Conservation (phyloP, 2,797 vertebrate genomes). For the Enoplosus armatus region DNA sequence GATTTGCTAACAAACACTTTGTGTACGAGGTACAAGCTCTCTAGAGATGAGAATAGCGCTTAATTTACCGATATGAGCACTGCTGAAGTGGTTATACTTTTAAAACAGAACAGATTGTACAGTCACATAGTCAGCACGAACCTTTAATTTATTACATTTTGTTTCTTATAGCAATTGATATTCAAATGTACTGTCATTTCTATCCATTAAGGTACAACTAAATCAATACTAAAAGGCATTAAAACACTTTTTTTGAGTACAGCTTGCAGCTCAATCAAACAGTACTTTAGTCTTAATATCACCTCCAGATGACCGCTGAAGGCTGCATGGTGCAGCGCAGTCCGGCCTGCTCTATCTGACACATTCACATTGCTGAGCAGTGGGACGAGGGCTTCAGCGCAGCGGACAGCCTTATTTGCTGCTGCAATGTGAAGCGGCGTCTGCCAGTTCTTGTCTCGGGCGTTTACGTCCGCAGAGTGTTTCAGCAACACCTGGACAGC, state of each 20-base stretch:
- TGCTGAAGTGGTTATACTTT: neutral
- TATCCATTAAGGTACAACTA: constrained; percentile 8
- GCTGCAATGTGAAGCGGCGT: constrained; percentile 97
- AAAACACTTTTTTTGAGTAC: neutral
- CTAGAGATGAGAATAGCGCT: neutral
- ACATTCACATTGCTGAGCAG: constrained; percentile 98
- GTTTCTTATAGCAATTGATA: neutral
- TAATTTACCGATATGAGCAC: neutral
- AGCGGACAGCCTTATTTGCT: constrained; percentile 97
- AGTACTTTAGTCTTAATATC: constrained; percentile 8
- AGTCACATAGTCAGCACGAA: neutral
- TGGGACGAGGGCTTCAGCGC: constrained; percentile 95
- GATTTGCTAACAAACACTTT: neutral
- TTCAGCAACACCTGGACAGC: constrained; percentile 98
- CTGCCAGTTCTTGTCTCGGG: constrained; percentile 99
- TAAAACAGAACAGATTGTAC: neutral
- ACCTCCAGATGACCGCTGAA: constrained; percentile 98
- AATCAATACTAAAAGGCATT: constrained; percentile 32
- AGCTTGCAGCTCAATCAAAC: constrained; percentile 17
- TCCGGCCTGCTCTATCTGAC: constrained; percentile 95
- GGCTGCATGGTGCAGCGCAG: constrained; percentile 96
- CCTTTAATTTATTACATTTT: neutral
- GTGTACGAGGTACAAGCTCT: neutral
- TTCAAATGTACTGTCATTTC: neutral
- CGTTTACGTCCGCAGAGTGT: constrained; percentile 98